Evolutionary conservation across 2,113 vertebrate species (phyloP), one percentile per base, ranked within the genome.

Genomic region (Notothenia coriiceps): DNA sequence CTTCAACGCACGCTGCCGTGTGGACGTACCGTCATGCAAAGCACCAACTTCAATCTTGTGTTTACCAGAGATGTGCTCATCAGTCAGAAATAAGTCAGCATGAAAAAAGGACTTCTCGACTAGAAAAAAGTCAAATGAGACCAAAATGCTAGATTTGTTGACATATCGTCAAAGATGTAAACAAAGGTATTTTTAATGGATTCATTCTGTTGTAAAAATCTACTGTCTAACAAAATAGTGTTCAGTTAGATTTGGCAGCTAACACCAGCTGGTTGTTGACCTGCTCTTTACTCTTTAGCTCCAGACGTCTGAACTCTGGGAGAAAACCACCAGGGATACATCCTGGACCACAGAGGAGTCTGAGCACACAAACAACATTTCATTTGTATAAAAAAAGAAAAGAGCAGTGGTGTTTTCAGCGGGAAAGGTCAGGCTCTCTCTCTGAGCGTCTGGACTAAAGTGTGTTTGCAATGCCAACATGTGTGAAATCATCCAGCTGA

Each of bases 371-470:
- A 69, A 69, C 50, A 54, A 54, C 3, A 6, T 50, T 50, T 15
- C 35, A 7, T 40, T 40, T 40, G 1, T 8, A 40, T 50, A 17
- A 70, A 22, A 20, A 18, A 22, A 10, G 54, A 68, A 52, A 51
- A 68, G 18, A 70, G 54, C 17, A 50, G 81, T 29, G 10, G 35
- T 55, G 70, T 44, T 86, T 68, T 63, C 56, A 54, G 61, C 12
- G 22, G 64, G 44, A 15, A 54, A 33, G 15, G 73, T 76, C 50
- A 20, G 49, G 25, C 63, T 44, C 43, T 67, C 73, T 70, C 73
- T 71, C n/a, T 70, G 50, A 80, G 57, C 3, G 43, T 46, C 80
- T 73, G 69, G 60, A 71, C 69, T 61, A 51, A 77, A 70, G 29
- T 29, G 29, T 70, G 61, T 17, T 17, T 64, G 57, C 66, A 79